These are phyloP conservation scores for Molothrus aeneus DNA, from an alignment of 2,797 vertebrate genomes.

Conservation along the genomic window DNA sequence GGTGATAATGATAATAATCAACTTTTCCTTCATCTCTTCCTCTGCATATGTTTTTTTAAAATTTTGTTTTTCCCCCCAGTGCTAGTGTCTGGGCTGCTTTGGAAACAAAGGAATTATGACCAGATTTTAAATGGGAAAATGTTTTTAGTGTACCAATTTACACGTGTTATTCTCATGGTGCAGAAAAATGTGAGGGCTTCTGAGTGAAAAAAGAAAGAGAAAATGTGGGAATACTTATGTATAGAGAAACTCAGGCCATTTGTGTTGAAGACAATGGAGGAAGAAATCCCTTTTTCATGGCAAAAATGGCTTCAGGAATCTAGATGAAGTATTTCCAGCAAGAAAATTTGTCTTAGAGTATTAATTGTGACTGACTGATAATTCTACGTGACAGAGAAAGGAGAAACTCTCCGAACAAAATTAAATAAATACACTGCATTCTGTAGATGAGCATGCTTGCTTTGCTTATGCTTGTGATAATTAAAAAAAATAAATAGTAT, in stretches of 20 bases:
- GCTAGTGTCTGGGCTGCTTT: background rate
- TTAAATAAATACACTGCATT: background rate
- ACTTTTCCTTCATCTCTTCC: background rate
- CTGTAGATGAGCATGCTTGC: background rate
- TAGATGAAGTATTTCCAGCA: background rate
- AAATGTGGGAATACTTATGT: background rate
- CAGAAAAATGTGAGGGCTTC: background rate
- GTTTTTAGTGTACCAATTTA: background rate
- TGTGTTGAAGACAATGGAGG: background rate
- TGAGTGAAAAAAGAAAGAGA: background rate
- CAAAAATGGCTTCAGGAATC: background rate
- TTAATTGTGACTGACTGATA: background rate
- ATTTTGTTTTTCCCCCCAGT: rapidly evolving
- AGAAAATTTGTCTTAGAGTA: background rate
- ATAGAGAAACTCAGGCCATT: background rate
- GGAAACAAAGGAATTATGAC: background rate
- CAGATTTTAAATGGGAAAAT: background rate
- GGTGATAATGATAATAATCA: background rate
- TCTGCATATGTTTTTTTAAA: rapidly evolving
- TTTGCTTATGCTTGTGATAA: background rate
- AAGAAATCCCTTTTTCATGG: background rate
- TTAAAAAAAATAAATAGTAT: background rate
- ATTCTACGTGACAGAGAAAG: background rate
- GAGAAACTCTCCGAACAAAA: background rate
- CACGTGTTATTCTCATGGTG: background rate